Base-by-base conservation (phyloP, 2,113 vertebrate species). In the Macroglossus sobrinus region DNA sequence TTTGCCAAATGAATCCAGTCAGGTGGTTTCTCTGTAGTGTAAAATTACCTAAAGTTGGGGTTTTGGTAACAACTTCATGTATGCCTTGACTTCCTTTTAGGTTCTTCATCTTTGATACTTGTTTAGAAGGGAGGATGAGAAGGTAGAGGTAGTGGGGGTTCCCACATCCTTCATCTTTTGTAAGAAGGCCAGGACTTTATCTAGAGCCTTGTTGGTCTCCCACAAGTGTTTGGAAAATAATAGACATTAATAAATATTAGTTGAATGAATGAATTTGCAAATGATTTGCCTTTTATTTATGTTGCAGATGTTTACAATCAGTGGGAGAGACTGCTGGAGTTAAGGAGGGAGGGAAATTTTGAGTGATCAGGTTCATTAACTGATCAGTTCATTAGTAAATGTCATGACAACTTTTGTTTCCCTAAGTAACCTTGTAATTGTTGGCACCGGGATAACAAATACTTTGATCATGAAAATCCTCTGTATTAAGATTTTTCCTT, bases 281-380 rank as follows among this genome's bases (percentile, higher is more conserved):
- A 30, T 61, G 26, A 66, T 64, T 71, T 90, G 24, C 55, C n/a
- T 95, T 95, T 82, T 95, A n/a, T 93, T 66, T 93, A 16, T 57
- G 8, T 28, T 93, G 33, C 86, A 40, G 14, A 24, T 63, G 4
- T 43, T 71, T 87, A 21, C 2, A 78, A 0, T 68, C 16, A 40
- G 26, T 74, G 68, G 92, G 68, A 91, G 30, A 89, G 43, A 79
- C 26, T 68, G 28, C 30, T 59, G 21, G 47, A 89, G 59, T 84
- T 96, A 61, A 57, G 22, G 14, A 47, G 47, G n/a, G 76, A 91
- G 33, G 63, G 66, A 79, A 84, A 45, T 75, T 84, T 87, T 66
- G 84, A 93, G 26, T 10, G 19, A 55, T 84, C 30, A 59, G 45
- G 45, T 88, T 92, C 64, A 38, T 74, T 78, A 78, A 53, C 76